phyloP scores from a whole-genome alignment of 2,113 vertebrate species.

The Calyptommatus sinebrachiatus region DNA sequence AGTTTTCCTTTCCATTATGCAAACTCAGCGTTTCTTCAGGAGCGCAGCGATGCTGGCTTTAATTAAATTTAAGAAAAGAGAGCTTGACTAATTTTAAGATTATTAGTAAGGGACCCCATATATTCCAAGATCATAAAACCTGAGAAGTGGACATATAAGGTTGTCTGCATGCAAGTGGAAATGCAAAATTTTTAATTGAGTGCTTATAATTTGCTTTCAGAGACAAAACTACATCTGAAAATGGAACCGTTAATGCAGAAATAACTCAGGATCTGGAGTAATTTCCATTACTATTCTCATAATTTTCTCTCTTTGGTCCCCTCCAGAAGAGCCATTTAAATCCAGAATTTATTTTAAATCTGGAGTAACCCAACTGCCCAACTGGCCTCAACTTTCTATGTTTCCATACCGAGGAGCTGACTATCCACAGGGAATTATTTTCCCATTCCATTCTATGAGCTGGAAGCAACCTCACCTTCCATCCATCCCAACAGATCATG shows the following conservation, averaged over 20 bases:
- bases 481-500: too few relatives aligned
- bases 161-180: conserved; percentile 51
- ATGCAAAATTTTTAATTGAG: conserved; percentile 43
- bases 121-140: conserved; percentile 58
- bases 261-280: conserved; percentile 29
- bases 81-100: conserved; percentile 61
- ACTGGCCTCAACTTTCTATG: too few relatives aligned
- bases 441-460: too few relatives aligned
- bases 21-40: conserved; percentile 66
- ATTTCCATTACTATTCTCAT: conserved; percentile 37
- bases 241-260: background rate
- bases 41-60: conserved; percentile 61
- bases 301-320: conserved; percentile 6
- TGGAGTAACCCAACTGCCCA: too few relatives aligned
- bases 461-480: too few relatives aligned
- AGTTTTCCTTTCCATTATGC: conserved; percentile 66
- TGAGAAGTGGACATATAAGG: conserved; percentile 61
- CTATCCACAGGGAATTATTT: too few relatives aligned
- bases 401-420: too few relatives aligned
- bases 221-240: conserved; percentile 41
- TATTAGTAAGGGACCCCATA: conserved; percentile 63
- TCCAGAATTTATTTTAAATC: too few relatives aligned
- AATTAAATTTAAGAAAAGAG: conserved; percentile 65
- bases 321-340: too few relatives aligned
- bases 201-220: conserved; percentile 35